Evolutionary conservation across 2,797 vertebrate species (phyloP).

Genomic region (Glyptemys insculpta): DNA sequence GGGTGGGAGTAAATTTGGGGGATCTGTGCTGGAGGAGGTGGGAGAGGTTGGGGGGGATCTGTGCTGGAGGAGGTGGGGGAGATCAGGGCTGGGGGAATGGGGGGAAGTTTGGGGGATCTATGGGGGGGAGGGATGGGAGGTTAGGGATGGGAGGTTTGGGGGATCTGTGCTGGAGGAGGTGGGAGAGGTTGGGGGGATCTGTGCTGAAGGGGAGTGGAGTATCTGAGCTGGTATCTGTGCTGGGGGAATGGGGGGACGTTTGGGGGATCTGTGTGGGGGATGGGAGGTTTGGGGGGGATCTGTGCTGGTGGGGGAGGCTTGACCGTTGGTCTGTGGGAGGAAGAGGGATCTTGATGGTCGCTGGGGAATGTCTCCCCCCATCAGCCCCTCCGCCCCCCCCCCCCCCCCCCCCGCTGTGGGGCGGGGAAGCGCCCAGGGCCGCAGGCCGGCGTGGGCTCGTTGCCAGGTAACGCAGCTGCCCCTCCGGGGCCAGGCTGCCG

Average conservation of each 20-base stretch:
- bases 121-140: neutral
- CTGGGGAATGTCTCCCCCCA: neutral
- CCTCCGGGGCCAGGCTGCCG: neutral
- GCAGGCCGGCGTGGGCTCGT: neutral
- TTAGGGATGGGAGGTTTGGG: neutral
- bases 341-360: neutral
- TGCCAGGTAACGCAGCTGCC: neutral
- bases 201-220: too few species aligned
- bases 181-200: neutral
- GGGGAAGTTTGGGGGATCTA: too few species aligned
- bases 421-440: too few species aligned
- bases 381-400: neutral
- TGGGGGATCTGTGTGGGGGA: rapidly evolving
- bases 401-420: rapidly evolving
- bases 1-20: too few species aligned
- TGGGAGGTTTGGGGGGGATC: neutral
- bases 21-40: rapidly evolving
- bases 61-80: neutral
- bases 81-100: too few species aligned
- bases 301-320: neutral
- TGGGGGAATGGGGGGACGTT: neutral
- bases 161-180: neutral
- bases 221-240: rapidly evolving
- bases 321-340: neutral
- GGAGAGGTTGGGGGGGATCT: neutral